Base-by-base conservation (phyloP, 2,797 vertebrate genomes). In the Chromis chromis region DNA sequence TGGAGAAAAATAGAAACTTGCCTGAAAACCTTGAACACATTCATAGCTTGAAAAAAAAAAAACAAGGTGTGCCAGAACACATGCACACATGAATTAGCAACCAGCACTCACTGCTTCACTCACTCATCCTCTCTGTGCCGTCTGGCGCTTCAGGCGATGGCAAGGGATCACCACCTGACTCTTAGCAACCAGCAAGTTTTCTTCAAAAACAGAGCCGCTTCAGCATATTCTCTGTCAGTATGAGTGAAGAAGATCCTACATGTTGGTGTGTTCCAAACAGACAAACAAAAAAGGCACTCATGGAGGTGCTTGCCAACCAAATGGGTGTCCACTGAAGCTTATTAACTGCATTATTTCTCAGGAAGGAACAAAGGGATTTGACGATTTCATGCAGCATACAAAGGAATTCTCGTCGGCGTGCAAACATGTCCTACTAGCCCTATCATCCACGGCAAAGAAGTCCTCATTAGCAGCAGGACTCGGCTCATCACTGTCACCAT, bases 381-480 rank as follows among this genome's bases (percentile, higher is more conserved):
- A 89, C 76, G 85, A 66, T 75, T 87, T 69, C 57, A 74, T 69
- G 63, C 22, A 53, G 66, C 61, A 74, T 83, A 77, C 85, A 88
- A 91, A 91, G 79, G 57, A 76, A 76, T 65, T 49, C 65, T 76
- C 19, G 4, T 52, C 54, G 39, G 55, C 16, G 2, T 63, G 62
- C 82, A 82, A 83, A 86, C 63, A 79, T 67, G 76, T 87, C 75
- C 69, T 64, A 70, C 82, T 83, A 74, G 76, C 31, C 46, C 65
- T 74, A 63, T 83, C 80, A 86, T 81, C 83, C 86, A 57, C 70
- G 44, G 79, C 48, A 28, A 78, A 80, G 68, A 78, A 68, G 54
- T 83, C 78, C 87, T 93, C 90, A 91, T 94, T 93, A 92, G 87
- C 10, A 24, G 74, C 8, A 36, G 76, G 39, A 81, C 73, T 88